Evolutionary conservation across 2,888 invertebrate genomes (phyloP), one percentile per base, ranked within the genome.

Genomic region (Tyria jacobaeae): DNA sequence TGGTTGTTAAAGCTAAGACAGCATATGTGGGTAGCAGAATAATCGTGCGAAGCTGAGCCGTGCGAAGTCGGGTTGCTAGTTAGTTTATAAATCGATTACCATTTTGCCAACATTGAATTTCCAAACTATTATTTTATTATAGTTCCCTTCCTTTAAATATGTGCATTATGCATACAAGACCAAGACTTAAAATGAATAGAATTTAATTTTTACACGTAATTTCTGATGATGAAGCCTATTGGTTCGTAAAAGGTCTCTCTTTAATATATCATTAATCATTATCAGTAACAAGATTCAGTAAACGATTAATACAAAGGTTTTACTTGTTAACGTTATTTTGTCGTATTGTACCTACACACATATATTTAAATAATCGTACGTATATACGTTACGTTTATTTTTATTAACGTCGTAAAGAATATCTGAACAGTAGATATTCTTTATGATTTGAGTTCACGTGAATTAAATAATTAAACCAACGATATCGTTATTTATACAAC

Each of bases 401-500:
- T 17, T 9, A 17, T 17, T 21, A 17, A 27, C 14, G 4, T 39
- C n/a, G n/a, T n/a, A n/a, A n/a, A n/a, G n/a, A n/a, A n/a, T 34
- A 10, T 35, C 34, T 10, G 10, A 34, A 51, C 35, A 9, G 9
- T 21, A 21, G 14, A 34, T 21, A 10, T 17, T 7, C 35, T 21
- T 12, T 35, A 52, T 21, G 34, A 21, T n/a, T 17, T 24, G 9
- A 10, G 10, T 10, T 10, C 12, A 44, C 41, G 34, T 57, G 39
- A 27, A 44, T 12, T 21, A 50, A 50, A 15, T 37, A 15, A 25
- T 10, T n/a, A 15, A n/a, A n/a, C 12, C 17, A 9, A 12, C 25
- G 39, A 37, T 53, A 44, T 44, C 25, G 31, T 54, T 54, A 41
- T 39, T 53, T 12, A 54, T 17, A 41, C 44, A 44, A 9, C 14